Percentiles rank a stretch among this genome's conserved stretches.
Conservation (phyloP, 2,797 vertebrate species). For the Spinus olivaceus region DNA sequence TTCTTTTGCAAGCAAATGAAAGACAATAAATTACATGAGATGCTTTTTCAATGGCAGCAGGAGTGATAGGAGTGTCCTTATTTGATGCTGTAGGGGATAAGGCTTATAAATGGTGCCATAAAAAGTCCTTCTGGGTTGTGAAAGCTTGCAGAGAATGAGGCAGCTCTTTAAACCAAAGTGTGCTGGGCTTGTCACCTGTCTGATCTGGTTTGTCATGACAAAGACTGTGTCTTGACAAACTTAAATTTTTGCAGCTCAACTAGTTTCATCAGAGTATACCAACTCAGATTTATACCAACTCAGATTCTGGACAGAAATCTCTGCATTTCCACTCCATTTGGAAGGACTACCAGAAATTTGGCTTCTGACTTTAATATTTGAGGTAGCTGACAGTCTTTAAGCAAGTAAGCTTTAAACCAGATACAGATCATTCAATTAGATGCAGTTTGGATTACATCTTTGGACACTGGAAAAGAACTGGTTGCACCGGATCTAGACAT, state of each 20-base stretch:
- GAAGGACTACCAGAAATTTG: neutral
- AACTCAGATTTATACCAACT: neutral
- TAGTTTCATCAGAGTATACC: neutral
- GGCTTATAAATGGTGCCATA: conserved; percentile 50
- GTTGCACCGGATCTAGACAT: neutral
- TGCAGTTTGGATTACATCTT: neutral
- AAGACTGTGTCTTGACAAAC: neutral
- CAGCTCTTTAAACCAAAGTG: neutral
- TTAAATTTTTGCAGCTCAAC: neutral
- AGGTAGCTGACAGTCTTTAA: neutral
- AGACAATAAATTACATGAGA: conserved; percentile 59
- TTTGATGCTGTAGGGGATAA: conserved; percentile 36
- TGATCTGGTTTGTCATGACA: neutral
- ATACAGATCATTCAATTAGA: neutral
- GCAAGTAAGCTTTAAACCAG: neutral
- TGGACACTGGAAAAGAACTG: neutral
- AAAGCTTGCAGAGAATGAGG: conserved; percentile 9
- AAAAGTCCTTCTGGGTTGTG: conserved; percentile 36
- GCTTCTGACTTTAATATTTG: neutral
- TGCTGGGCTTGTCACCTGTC: neutral
- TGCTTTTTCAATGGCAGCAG: conserved; percentile 20
- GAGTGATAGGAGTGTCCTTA: conserved; percentile 42
- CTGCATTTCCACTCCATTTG: neutral
- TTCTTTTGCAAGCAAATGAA: conserved; percentile 66
- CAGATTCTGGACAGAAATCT: neutral